Evolutionary conservation across 2,888 invertebrate genomes (phyloP).

Genomic region (Eupithecia abbreviata): DNA sequence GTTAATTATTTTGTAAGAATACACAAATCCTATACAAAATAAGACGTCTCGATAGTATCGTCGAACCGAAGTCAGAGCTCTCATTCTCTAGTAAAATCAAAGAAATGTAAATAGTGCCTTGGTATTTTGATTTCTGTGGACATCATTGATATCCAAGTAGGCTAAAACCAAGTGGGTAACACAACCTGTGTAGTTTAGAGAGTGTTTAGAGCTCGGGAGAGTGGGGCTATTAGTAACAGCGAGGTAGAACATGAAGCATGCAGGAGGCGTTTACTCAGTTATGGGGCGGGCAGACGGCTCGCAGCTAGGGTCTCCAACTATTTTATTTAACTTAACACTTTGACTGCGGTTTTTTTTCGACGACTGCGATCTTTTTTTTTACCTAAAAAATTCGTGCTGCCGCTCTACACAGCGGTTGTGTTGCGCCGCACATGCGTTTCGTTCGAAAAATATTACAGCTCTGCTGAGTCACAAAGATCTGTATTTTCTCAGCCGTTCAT

Average conservation of each 20-base stretch:
- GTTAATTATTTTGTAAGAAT: too few species aligned
- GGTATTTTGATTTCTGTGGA: too few species aligned
- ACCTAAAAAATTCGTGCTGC: too few species aligned
- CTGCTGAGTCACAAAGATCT: too few species aligned
- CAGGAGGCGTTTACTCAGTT: neutral
- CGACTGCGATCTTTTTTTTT: too few species aligned
- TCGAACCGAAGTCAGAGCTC: neutral
- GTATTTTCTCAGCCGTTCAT: too few species aligned
- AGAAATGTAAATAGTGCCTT: too few species aligned
- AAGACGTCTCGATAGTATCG: neutral
- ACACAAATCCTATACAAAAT: neutral
- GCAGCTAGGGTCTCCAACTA: neutral
- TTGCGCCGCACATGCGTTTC: too few species aligned
- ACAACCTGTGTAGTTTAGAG: neutral
- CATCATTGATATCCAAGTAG: neutral
- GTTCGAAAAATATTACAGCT: too few species aligned
- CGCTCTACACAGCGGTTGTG: too few species aligned
- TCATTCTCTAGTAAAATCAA: neutral
- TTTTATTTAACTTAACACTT: too few species aligned
- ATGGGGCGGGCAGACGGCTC: neutral
- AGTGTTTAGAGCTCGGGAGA: neutral
- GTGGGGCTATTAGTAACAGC: neutral
- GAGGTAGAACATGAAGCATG: constrained; percentile 8
- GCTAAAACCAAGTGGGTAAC: neutral
- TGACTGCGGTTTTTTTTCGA: too few species aligned